Evolutionary conservation across 2,797 vertebrate species (phyloP), one percentile per base, ranked within the genome.

Genomic region (Pogonophryne albipinna): DNA sequence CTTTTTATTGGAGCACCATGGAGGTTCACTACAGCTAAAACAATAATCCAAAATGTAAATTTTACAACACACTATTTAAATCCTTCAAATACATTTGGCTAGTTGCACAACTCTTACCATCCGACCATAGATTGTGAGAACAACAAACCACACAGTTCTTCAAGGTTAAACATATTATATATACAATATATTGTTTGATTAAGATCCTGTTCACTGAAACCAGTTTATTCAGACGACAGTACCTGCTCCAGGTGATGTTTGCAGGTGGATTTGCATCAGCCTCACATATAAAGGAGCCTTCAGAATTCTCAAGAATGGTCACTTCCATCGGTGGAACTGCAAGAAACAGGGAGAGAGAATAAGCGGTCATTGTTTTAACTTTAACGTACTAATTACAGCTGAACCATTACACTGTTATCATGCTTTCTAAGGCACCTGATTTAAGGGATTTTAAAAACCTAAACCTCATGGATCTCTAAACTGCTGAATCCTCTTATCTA

Each of bases 161-260:
- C 10, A 49, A 20, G 5, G 11, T 52, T 3, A 50, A 64, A 14
- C 6, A 20, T 13, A 34, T 23, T 23, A 23, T 23, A 23, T 23
- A 23, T 23, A 23, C 23, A 23, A 23, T 23, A 17, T 20, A 10
- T 41, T 52, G n/a, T 52, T 51, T 56, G 10, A 0, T 58, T 17
- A 9, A 63, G 23, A 57, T 6, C 42, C 13, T 57, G 23, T 61
- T 3, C 19, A 13, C 0, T 55, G 7, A 60, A 55, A 44, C 4
- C 0, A 5, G 13, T 42, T 60, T 0, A 60, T 52, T 79, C 3
- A 62, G 60, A 41, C 3, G 17, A 56, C 52, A 10, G 10, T 71
- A 93, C 93, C 91, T 93, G 17, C 3, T 89, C 92, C 93, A 94
- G 6, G 17, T 82, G 14, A 85, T 61, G 6, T 19, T 9, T 6